A percentile compares a stretch with the other conserved stretches of the same genome.
Conservation (phyloP, 2,797 vertebrate species). For the Rhinophrynus dorsalis region DNA sequence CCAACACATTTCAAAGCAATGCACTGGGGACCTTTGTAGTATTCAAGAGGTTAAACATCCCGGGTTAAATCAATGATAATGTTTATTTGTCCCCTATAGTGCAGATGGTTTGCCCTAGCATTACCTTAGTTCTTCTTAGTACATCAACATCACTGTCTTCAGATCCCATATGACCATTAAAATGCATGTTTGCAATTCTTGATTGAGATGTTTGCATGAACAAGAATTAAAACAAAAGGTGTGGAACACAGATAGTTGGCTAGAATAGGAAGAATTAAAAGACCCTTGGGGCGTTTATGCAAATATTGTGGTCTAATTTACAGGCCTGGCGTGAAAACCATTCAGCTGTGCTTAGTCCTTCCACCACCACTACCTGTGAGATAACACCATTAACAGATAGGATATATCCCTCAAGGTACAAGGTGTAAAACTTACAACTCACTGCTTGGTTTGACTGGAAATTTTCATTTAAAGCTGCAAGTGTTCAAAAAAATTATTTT, state of each 20-base stretch:
- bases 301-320: conserved; percentile 46
- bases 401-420: conserved; percentile 38
- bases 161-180: no score
- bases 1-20: no score
- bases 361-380: conserved; percentile 45
- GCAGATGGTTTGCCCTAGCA: no score
- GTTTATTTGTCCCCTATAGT: no score
- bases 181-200: not conserved
- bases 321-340: conserved; percentile 46
- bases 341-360: conserved; percentile 42
- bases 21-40: no score
- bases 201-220: conserved; percentile 20
- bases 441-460: conserved; percentile 14
- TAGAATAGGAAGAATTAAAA: conserved; percentile 16
- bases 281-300: conserved; percentile 36
- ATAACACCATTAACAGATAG: conserved; percentile 48
- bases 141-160: no score
- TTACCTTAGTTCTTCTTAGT: no score
- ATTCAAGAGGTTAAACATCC: no score
- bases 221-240: conserved; percentile 7
- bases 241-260: conserved; percentile 22
- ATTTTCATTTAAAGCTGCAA: conserved; percentile 25
- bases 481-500: not conserved
- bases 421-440: conserved; percentile 15
- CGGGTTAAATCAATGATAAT: no score